Evolutionary conservation across 2,888 invertebrate species (phyloP).

Genomic region (Monoplex corrugatus): DNA sequence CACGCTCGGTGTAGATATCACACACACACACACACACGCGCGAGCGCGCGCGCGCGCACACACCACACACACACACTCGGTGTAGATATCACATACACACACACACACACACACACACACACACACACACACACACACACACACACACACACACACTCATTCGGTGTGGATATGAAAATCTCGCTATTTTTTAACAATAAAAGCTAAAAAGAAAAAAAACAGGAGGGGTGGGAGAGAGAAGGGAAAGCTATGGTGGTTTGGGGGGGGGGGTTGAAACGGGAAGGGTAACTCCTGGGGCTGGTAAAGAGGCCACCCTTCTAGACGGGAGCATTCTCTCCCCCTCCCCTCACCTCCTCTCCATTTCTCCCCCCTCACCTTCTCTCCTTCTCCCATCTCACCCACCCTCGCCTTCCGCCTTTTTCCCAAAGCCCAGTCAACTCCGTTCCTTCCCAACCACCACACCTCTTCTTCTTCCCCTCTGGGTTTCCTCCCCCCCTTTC

Average conservation of each 20-base stretch:
- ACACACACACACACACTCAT: background rate
- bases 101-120: no score
- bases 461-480: background rate
- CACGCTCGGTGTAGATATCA: background rate
- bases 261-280: background rate
- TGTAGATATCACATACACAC: no score
- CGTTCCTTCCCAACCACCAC: background rate
- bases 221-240: background rate
- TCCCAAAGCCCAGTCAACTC: background rate
- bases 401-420: background rate
- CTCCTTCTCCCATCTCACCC: background rate
- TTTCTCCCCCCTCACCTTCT: background rate
- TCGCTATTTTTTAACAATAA: no score
- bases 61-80: no score
- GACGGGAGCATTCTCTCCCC: background rate
- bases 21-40: background rate
- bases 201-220: background rate
- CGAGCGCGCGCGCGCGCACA: no score
- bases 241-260: background rate
- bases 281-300: background rate
- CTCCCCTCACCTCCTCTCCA: background rate
- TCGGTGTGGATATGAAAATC: no score
- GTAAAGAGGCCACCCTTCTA: constrained; percentile 26
- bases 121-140: background rate
- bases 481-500: background rate